Evolutionary conservation across 2,888 invertebrate species (phyloP).

Genomic region (Cheilosia scutellata): DNA sequence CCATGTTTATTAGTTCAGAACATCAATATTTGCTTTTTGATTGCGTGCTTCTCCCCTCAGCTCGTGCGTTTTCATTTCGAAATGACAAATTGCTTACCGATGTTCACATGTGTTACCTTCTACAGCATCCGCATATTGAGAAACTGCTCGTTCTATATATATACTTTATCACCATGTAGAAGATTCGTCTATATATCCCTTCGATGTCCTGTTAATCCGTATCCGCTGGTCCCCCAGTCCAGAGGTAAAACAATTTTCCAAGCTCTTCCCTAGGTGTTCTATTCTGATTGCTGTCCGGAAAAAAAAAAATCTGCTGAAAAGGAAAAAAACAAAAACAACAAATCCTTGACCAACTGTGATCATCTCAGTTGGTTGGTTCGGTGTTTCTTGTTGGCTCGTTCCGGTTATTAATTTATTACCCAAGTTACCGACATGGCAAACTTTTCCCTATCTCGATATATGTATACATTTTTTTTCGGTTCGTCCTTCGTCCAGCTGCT

Average conservation of each 20-base stretch:
- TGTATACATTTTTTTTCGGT: conserved; percentile 21
- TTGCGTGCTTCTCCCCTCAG: conserved; percentile 24
- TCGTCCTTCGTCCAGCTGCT: conserved; percentile 70
- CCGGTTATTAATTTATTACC: conserved; percentile 76
- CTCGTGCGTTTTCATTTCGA: conserved; percentile 11
- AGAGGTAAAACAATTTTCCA: conserved; percentile 67
- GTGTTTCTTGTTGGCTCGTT: conserved; percentile 71
- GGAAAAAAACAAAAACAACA: conserved; percentile 25
- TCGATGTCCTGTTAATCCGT: conserved; percentile 58
- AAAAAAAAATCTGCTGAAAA: conserved; percentile 36
- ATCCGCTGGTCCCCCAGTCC: not conserved
- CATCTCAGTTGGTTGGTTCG: conserved; percentile 43
- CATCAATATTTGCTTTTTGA: conserved; percentile 67
- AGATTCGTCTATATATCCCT: conserved; percentile 38
- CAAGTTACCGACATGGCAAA: conserved; percentile 71
- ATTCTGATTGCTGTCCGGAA: conserved; percentile 24
- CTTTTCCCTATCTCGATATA: conserved; percentile 53
- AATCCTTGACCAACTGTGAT: conserved; percentile 75
- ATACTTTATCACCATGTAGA: conserved; percentile 69
- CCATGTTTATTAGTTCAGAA: conserved; percentile 69
- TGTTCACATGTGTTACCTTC: conserved; percentile 72
- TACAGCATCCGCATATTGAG: conserved; percentile 61
- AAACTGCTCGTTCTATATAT: conserved; percentile 58
- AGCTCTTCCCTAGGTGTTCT: conserved; percentile 66
- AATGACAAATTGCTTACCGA: conserved; percentile 72